Evolutionary conservation across 2,113 vertebrate genomes (phyloP), one percentile per base, ranked within the genome.

Genomic region (mouse (Mus musculus)): DNA sequence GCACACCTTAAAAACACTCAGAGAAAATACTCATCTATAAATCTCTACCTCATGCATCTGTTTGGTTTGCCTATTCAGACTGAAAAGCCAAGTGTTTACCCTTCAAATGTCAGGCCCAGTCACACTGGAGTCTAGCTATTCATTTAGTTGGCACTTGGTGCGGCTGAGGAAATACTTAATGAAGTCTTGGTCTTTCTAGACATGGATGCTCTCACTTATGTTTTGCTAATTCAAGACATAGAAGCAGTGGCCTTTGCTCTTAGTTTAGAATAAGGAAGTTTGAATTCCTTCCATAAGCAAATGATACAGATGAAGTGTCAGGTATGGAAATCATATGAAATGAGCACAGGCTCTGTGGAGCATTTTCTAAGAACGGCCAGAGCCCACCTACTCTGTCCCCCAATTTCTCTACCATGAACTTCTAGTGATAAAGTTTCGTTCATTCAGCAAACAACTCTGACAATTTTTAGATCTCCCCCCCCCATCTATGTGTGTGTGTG

Each of bases 21-120:
- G 76, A 89, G 67, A 96, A 96, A 96, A 96, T 36, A 86, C 52
- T 90, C 88, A 63, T 73, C 63, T 73, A 63, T 82, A 76, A 81
- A 89, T 69, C 88, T 61, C 36, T 77, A 10, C 63, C 71, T 91
- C 56, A 10, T 72, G 28, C 63, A 13, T 96, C 88, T 85, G 11
- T 67, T 75, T 87, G 30, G 16, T 56, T 88, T 88, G 30, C 56
- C 49, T 13, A 16, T 22, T 28, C 14, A 73, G 4, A 63, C 0
- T 10, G 56, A 39, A 93, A 67, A 80, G 26, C 6, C 28, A 36
- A 67, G n/a, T 24, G 42, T 84, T 42, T 33, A 24, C 14, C 39
- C 12, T 82, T 28, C 5, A 0, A 3, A 30, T 13, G 22, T 59
- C 84, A 93, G 49, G 36, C 30, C 49, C 1, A 54, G 28, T 6